Conservation (phyloP, 2,888 invertebrate genomes). For the Hoplodrina blanda region DNA sequence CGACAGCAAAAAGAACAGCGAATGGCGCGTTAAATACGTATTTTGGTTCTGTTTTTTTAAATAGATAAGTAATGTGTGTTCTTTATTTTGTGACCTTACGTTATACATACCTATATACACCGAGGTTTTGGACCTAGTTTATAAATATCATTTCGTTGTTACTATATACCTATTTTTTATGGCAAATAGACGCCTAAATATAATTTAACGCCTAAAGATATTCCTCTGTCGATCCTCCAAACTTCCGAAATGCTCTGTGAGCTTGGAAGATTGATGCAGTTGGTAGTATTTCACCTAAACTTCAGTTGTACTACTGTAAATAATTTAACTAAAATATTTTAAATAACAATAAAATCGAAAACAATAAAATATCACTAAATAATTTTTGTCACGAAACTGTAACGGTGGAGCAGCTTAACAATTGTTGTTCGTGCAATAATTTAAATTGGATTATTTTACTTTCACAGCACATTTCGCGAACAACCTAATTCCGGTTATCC, state of each 20-base stretch:
- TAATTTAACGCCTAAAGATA: no score
- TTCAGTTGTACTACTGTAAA: constrained; percentile 2
- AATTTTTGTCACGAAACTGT: constrained; percentile 59
- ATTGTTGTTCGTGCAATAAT: constrained; percentile 73
- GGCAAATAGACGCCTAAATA: no score
- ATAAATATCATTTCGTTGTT: no score
- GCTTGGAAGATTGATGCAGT: no score
- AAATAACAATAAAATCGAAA: constrained; percentile 18
- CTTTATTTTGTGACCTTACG: constrained; percentile 20
- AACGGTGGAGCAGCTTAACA: constrained; percentile 59
- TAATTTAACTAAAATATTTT: constrained; percentile 1
- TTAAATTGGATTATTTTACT: constrained; percentile 84
- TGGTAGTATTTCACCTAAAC: not conserved
- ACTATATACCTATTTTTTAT: no score
- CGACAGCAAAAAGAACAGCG: constrained; percentile 73
- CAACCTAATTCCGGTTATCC: constrained; percentile 85
- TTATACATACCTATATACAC: not conserved
- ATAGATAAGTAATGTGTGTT: constrained; percentile 3
- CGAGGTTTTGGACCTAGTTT: no score
- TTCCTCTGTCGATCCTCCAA: no score
- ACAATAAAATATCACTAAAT: constrained; percentile 50
- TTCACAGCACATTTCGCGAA: constrained; percentile 79
- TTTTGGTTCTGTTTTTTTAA: constrained; percentile 43
- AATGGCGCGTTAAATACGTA: constrained; percentile 74
- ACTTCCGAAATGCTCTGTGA: no score